Evolutionary conservation across 2,113 vertebrate genomes (phyloP).

Genomic region (Suricata suricatta): DNA sequence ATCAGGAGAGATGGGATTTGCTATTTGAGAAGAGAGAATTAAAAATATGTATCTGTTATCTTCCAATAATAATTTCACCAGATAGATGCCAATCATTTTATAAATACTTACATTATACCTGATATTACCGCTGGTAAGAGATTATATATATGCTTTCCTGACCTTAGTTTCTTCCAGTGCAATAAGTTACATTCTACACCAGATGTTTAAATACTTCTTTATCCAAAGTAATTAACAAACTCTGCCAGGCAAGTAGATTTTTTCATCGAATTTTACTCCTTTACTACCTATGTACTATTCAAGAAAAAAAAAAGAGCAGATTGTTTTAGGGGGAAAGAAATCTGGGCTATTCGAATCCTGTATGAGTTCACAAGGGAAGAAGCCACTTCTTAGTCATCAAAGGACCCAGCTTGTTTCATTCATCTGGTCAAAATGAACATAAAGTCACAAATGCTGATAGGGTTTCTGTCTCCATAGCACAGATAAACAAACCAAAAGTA

Average conservation of each 20-base stretch:
- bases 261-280: background rate
- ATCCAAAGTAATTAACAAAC: background rate
- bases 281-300: background rate
- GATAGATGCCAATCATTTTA: background rate
- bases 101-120: background rate
- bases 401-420: background rate
- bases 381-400: background rate
- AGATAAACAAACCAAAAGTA: background rate
- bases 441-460: background rate
- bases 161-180: background rate
- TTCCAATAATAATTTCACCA: slow-evolving; percentile 7
- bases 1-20: slow-evolving; percentile 30
- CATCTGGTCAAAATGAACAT: background rate
- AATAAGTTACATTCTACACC: background rate
- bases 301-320: background rate
- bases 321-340: background rate
- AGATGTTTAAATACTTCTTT: background rate
- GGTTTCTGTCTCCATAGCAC: background rate
- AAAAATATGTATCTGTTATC: background rate
- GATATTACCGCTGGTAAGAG: background rate
- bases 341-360: background rate
- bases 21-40: slow-evolving; percentile 33
- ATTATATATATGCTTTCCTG: background rate
- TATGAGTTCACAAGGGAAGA: background rate
- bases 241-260: background rate